Conservation (phyloP, 2,888 invertebrate genomes). For the Amblyjoppa fuscipennis region DNA sequence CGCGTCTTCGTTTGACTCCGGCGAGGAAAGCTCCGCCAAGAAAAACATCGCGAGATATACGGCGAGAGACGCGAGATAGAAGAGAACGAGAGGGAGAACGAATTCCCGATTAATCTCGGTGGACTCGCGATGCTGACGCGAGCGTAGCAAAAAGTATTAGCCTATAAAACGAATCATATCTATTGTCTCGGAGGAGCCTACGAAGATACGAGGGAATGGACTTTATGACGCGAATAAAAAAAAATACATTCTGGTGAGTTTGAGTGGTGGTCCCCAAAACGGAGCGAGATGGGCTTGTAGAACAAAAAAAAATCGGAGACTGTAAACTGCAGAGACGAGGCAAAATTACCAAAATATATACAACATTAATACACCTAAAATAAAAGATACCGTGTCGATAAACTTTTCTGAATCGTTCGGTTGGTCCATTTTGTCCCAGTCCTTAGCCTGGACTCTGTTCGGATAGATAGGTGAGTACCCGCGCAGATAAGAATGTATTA, state of each 20-base stretch:
- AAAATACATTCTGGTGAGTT: conserved; percentile 13
- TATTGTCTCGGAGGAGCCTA: conserved; percentile 44
- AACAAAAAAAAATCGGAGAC: too few relatives aligned
- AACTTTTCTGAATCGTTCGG: too few relatives aligned
- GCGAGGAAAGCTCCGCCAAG: conserved; percentile 28
- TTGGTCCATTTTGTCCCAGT: too few relatives aligned
- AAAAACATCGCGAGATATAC: conserved; percentile 30
- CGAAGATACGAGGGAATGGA: neutral
- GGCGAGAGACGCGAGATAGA: neutral
- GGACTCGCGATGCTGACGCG: neutral
- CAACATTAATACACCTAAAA: too few relatives aligned
- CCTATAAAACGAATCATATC: conserved; percentile 48
- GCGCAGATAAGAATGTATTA: too few relatives aligned
- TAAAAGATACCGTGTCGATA: too few relatives aligned
- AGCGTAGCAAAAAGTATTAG: conserved; percentile 32
- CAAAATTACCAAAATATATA: too few relatives aligned
- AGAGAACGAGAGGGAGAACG: neutral
- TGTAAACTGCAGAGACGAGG: too few relatives aligned
- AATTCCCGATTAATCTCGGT: conserved; percentile 35
- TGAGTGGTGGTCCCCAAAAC: neutral
- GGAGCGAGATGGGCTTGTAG: too few relatives aligned
- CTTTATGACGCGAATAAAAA: conserved; percentile 58
- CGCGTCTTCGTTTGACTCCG: neutral
- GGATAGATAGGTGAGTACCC: too few relatives aligned
- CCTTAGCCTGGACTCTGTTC: too few relatives aligned